Conservation (phyloP, 2,113 vertebrate species). For the Notechis scutatus region DNA sequence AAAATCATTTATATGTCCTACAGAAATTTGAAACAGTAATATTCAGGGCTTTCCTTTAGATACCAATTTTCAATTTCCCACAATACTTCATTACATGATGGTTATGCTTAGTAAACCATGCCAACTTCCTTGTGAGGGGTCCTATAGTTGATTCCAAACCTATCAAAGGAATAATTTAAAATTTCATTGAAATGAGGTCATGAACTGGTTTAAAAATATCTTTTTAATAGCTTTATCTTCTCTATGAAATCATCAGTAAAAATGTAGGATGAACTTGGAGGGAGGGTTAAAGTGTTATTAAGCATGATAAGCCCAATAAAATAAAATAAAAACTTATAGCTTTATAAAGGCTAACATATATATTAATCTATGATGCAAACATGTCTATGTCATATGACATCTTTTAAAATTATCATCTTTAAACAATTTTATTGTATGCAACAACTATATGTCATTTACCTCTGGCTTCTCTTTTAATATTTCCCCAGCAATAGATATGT, state of each 20-base stretch:
- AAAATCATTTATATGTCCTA: background rate
- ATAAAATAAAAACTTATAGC: background rate
- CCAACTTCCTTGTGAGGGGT: background rate
- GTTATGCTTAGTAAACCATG: background rate
- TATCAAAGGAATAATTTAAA: background rate
- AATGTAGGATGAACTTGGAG: background rate
- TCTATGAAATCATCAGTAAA: background rate
- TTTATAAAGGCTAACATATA: background rate
- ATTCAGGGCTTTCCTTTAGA: background rate
- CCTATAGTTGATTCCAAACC: background rate
- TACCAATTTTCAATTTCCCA: background rate
- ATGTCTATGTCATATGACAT: background rate
- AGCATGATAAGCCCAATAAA: background rate
- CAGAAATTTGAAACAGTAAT: background rate
- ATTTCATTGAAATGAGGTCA: background rate
- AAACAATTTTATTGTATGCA: background rate
- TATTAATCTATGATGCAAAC: background rate
- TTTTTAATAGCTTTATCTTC: background rate
- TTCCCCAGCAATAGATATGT: background rate
- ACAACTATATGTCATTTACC: background rate
- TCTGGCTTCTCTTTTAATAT: background rate
- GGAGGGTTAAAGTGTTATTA: background rate
- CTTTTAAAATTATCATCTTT: background rate
- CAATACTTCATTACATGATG: background rate
- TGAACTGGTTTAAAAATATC: background rate